Evolutionary conservation across 2,888 invertebrate genomes (phyloP).

Genomic region (Dugesia japonica): DNA sequence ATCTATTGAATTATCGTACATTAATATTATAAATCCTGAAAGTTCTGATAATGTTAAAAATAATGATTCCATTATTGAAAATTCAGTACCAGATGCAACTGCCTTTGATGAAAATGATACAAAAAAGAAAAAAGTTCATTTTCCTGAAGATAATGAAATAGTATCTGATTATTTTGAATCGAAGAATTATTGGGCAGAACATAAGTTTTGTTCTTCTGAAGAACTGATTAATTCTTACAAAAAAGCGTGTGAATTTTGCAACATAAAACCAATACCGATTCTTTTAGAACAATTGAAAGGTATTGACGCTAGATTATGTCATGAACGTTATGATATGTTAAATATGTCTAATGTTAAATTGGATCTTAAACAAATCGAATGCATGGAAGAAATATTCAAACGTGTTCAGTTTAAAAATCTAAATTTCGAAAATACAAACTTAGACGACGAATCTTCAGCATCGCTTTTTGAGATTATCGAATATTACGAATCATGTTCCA

Average conservation of each 20-base stretch:
- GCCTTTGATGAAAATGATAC: too few relatives aligned
- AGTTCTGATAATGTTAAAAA: too few relatives aligned
- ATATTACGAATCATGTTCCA: conserved; percentile 67
- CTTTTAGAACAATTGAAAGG: conserved; percentile 59
- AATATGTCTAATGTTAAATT: conserved; percentile 47
- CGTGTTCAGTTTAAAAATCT: conserved; percentile 60
- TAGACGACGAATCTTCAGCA: conserved; percentile 61
- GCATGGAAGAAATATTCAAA: conserved; percentile 66
- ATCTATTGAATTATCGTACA: too few relatives aligned
- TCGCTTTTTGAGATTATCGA: conserved; percentile 77
- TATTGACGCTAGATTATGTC: conserved; percentile 41
- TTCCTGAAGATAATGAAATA: not conserved
- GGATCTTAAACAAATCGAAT: conserved; percentile 60
- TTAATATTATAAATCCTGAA: too few relatives aligned
- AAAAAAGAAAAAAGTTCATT: not conserved
- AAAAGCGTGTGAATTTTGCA: conserved; percentile 60
- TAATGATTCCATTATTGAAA: too few relatives aligned
- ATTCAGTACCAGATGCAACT: too few relatives aligned
- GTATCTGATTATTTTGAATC: not conserved
- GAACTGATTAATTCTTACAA: conserved; percentile 61
- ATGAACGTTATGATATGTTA: conserved; percentile 42
- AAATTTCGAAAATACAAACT: conserved; percentile 57
- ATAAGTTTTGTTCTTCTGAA: conserved; percentile 54
- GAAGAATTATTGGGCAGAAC: not conserved
- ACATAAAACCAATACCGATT: conserved; percentile 57